Conservation (phyloP, 2,888 invertebrate genomes). For the Steinernema carpocapsae region DNA sequence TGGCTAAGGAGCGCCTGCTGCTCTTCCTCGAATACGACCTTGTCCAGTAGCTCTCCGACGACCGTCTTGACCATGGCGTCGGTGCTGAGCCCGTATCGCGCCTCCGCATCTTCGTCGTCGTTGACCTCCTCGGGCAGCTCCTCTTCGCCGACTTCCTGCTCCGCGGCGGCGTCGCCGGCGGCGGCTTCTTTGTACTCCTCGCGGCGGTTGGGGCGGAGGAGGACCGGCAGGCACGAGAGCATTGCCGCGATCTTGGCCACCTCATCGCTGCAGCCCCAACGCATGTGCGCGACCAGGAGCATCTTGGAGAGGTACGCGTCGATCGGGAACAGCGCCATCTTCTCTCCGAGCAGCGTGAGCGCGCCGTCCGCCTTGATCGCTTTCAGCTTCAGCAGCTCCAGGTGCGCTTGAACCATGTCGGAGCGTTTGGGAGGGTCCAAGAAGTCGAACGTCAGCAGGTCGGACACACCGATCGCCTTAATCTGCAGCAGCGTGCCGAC, state of each 20-base stretch:
- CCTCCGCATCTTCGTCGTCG: not conserved
- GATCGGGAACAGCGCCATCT: conserved; percentile 96
- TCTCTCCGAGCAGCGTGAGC: conserved; percentile 7
- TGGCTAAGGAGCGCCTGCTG: too few species aligned
- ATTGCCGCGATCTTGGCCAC: conserved; percentile 95
- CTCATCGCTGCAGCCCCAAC: conserved; percentile 89
- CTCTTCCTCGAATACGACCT: not conserved
- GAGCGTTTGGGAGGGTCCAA: conserved; percentile 4
- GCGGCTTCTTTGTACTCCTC: not conserved
- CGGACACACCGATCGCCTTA: conserved; percentile 13
- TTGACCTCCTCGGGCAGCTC: not conserved
- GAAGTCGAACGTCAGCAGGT: conserved; percentile 24
- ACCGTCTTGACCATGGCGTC: not conserved
- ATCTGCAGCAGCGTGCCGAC: conserved; percentile 28
- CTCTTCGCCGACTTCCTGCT: not conserved
- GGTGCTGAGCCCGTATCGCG: too few species aligned
- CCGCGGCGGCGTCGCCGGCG: not conserved
- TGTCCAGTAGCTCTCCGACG: not conserved
- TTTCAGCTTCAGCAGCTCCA: not conserved
- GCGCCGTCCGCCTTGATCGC: conserved; percentile 6
- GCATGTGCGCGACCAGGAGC: conserved; percentile 96
- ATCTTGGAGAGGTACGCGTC: conserved; percentile 96
- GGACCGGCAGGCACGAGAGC: conserved; percentile 75
- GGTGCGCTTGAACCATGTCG: conserved; percentile 22
- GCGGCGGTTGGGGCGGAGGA: not conserved